These are phyloP conservation scores for Rhabditophanes sp. DNA, from an alignment of 2,888 invertebrate genomes.

Conservation along the genomic window DNA sequence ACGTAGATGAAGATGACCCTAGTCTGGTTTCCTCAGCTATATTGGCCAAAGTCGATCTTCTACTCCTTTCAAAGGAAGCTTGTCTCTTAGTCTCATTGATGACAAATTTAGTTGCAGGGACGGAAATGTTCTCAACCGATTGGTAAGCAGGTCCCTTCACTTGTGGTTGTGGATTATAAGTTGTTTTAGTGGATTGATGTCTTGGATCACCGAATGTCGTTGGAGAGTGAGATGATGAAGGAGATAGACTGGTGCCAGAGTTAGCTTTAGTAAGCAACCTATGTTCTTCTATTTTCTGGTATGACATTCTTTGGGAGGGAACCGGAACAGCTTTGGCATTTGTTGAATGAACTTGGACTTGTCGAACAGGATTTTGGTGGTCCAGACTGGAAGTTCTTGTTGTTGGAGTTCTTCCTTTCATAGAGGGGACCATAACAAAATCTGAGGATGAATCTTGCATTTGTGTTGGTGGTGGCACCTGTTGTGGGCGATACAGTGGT, in stretches of 20 bases:
- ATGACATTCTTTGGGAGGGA: slow-evolving; percentile 36
- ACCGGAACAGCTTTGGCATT: slow-evolving; percentile 38
- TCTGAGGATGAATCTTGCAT: slow-evolving; percentile 3
- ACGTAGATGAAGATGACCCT: too few relatives aligned
- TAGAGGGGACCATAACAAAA: too few relatives aligned
- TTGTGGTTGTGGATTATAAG: too few relatives aligned
- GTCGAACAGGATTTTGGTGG: slow-evolving; percentile 32
- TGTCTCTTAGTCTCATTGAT: too few relatives aligned
- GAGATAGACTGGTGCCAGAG: slow-evolving; percentile 6
- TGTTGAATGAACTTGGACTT: slow-evolving; percentile 22
- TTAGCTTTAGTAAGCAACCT: slow-evolving; percentile 1
- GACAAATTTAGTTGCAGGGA: slow-evolving; percentile 6
- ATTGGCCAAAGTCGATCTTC: too few relatives aligned
- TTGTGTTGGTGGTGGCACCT: slow-evolving; percentile 22
- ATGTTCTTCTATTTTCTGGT: slow-evolving; percentile 32
- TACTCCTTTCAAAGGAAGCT: too few relatives aligned
- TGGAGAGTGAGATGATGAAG: slow-evolving; percentile 3
- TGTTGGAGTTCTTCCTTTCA: slow-evolving; percentile 8
- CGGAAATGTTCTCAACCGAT: slow-evolving; percentile 8
- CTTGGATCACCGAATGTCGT: too few relatives aligned
- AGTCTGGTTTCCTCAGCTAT: too few relatives aligned
- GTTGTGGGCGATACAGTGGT: background rate
- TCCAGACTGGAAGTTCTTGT: too few relatives aligned
- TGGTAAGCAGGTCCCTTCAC: slow-evolving; percentile 7
- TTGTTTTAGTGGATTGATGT: too few relatives aligned